phyloP scores from a whole-genome alignment of 2,888 invertebrate genomes.

The Cylindroiulus punctatus region DNA sequence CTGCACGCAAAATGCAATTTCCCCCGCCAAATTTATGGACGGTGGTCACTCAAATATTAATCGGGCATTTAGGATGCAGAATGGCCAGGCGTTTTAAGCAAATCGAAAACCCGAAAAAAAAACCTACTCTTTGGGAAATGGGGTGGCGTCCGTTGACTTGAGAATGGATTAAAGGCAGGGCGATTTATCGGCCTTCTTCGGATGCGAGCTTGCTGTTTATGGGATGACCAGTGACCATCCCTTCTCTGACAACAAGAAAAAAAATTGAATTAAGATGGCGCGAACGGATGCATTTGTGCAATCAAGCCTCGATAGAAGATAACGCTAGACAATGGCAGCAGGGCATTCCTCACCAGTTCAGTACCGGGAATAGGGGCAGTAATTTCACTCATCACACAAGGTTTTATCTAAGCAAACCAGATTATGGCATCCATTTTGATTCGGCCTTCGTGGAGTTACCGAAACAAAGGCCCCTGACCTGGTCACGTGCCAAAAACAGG shows the following conservation, averaged over 20 bases:
- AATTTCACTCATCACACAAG: constrained; percentile 1
- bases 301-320: constrained; percentile 18
- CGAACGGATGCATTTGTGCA: constrained; percentile 2
- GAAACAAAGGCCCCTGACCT: background rate
- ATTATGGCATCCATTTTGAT: background rate
- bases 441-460: background rate
- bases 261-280: constrained; percentile 10
- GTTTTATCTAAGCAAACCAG: background rate
- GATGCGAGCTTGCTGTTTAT: background rate
- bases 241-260: background rate
- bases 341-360: background rate
- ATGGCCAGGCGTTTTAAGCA: constrained; percentile 1
- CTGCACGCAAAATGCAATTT: background rate
- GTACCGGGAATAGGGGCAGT: background rate
- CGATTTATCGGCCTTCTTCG: background rate
- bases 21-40: background rate
- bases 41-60: background rate
- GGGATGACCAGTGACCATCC: background rate
- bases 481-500: no score
- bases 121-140: background rate
- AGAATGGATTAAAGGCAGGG: background rate
- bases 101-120: background rate
- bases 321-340: background rate
- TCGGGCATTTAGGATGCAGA: constrained; percentile 11
- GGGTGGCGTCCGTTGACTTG: constrained; percentile 6